phyloP scores from a whole-genome alignment of 2,797 vertebrate species.

The Alcedo atthis region DNA sequence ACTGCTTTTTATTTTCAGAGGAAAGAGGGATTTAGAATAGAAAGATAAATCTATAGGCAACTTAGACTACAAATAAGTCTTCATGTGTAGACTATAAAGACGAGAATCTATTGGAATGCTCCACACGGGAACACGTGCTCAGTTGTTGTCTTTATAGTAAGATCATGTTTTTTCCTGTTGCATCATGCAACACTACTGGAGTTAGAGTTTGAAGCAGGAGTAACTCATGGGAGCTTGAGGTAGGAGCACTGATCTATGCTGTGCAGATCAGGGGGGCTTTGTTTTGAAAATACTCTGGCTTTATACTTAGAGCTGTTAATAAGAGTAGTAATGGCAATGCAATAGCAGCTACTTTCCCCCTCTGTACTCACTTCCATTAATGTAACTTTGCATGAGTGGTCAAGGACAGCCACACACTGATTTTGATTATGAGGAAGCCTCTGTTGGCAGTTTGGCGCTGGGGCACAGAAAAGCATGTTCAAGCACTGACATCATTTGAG shows the following conservation, averaged over 20 bases:
- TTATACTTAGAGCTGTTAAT: neutral
- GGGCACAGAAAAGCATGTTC: neutral
- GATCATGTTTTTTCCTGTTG: neutral
- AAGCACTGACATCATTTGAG: neutral
- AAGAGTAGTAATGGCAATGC: neutral
- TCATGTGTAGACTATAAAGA: neutral
- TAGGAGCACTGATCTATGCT: neutral
- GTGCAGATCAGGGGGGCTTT: neutral
- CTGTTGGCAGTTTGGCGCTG: neutral
- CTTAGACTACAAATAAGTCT: neutral
- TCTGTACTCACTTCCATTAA: neutral
- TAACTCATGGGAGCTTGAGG: neutral
- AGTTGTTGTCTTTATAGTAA: neutral
- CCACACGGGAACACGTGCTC: neutral
- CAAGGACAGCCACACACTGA: too few species aligned
- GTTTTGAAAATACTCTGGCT: neutral
- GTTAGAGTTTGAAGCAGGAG: neutral
- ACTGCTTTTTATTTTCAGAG: neutral
- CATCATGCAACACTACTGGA: neutral
- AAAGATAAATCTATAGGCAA: neutral
- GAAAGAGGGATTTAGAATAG: neutral
- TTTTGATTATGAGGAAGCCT: neutral
- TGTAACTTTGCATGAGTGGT: neutral
- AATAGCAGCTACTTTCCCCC: neutral
- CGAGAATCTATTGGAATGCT: neutral